Evolutionary conservation across 2,113 vertebrate species (phyloP), one percentile per base, ranked within the genome.

Genomic region (Agapornis roseicollis): DNA sequence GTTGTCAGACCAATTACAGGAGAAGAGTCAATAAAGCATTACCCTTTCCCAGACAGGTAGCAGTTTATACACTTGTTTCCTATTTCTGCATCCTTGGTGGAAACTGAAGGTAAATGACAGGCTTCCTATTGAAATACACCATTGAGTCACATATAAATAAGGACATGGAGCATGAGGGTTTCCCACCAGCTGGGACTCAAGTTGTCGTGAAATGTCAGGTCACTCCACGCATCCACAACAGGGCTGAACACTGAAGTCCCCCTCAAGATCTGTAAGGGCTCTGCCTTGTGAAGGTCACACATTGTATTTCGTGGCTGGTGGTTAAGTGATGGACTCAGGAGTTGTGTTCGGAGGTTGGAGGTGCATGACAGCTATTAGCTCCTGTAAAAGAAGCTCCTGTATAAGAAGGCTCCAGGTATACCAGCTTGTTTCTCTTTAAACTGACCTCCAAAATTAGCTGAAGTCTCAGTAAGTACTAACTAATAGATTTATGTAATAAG

Each of bases 311-410:
- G 0, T 9, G 50, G 23, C 27, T 76, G 39, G 47, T 55, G 20
- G 14, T 60, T 18, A 79, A 65, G 13, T 0, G 0, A 42, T 0
- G 1, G 9, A 52, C 24, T 50, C 25, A 15, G 3, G 11, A 7
- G 9, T 5, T 53, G 5, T 20, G 31, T 7, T 52, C 29, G 27
- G n/a, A 74, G 29, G 14, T 7, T 86, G n/a, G 15, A 78, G 17
- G 25, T 35, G 27, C 0, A 0, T 6, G 33, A 31, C 53, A 78
- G 31, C 14, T 31, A 58, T 52, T 72, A 82, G 8, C 29, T 50
- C 49, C 1, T 9, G 52, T 13, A 47, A 22, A 22, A 2, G 6
- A 85, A 79, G 7, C 29, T 55, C 56, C 1, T 7, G 31, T 16
- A 56, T 17, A 71, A 2, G 7, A 66, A 72, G 5, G 4, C 15